Base-by-base conservation (phyloP, 1,140 invertebrate genomes). In the Chlorops oryzae region DNA sequence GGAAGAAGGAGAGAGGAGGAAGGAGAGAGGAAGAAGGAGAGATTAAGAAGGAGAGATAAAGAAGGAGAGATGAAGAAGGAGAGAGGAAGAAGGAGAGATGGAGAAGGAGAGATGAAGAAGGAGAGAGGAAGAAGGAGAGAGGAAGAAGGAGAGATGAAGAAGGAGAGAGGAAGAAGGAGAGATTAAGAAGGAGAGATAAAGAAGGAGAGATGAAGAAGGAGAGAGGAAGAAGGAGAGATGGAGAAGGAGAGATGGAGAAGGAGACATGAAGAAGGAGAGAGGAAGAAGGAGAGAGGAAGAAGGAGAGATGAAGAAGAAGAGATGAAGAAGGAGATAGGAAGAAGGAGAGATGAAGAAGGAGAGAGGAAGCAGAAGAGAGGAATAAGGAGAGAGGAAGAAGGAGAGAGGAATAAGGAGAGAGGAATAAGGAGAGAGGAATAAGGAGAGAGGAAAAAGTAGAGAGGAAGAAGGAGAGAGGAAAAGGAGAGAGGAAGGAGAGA, bases 1-100 rank as follows among this genome's bases (percentile, higher is more conserved):
- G 46, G 23, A 43, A 46, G 17, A 22, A 44, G 15, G 44, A 44
- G 37, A 32, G 28, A 43, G 44, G 57, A 18, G 32, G 28, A 58
- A 48, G 58, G 50, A 57, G 52, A 48, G 54, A 28, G 38, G 41
- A 53, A 54, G 10, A 17, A 6, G 39, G 40, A 38, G 44, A 32
- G n/a, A 13, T 7, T 9, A 13, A 13, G n/a, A 32, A 32, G n/a
- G n/a, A 32, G 32, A 50, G 44, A 48, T 39, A 42, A 35, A 56
- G 50, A 41, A 38, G 56, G 37, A 51, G 37, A 54, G 20, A 51
- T 42, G 42, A 49, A 32, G n/a, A 13, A 13, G n/a, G 27, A 13
- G n/a, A 32, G n/a, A 32, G n/a, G n/a, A 13, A 32, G n/a, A 32
- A 13, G n/a, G n/a, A 32, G 27, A 32, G 27, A 13, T 9, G 27